A percentile compares a stretch with the other conserved stretches of the same genome.
Evolutionary conservation across 2,888 invertebrate genomes (phyloP).

Genomic region (Lathronympha strigana): DNA sequence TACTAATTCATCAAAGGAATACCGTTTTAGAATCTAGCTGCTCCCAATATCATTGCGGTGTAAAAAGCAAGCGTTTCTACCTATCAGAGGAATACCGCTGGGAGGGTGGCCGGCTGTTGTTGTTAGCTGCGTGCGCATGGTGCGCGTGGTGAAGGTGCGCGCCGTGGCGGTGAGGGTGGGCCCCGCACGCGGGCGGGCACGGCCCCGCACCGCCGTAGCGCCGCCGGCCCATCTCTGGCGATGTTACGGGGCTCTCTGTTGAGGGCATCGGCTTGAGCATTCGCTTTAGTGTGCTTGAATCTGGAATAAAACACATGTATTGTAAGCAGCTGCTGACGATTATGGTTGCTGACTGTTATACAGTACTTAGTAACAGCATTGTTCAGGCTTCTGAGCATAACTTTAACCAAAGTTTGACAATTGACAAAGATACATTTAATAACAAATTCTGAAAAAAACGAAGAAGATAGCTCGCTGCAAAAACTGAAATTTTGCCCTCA

Average conservation of each 20-base stretch:
- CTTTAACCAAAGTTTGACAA: too few species aligned
- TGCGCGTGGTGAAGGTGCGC: slow-evolving; percentile 82
- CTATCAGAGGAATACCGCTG: slow-evolving; percentile 87
- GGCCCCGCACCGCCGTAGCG: slow-evolving; percentile 85
- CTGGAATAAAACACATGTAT: slow-evolving; percentile 73
- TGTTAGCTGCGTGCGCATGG: slow-evolving; percentile 78
- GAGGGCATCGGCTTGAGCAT: slow-evolving; percentile 98
- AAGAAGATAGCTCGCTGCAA: too few species aligned
- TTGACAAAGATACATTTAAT: too few species aligned
- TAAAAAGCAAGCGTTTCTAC: slow-evolving; percentile 58
- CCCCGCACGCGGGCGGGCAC: slow-evolving; percentile 86
- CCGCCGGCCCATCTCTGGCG: slow-evolving; percentile 94
- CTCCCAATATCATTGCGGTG: background rate
- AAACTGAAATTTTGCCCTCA: too few species aligned
- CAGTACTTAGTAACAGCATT: background rate
- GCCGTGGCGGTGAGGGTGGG: slow-evolving; percentile 83
- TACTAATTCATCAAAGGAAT: background rate
- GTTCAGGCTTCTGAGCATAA: background rate
- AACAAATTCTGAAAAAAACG: too few species aligned
- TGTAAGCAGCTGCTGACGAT: background rate
- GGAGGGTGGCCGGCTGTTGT: slow-evolving; percentile 87
- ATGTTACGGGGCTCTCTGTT: slow-evolving; percentile 94
- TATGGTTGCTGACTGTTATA: background rate
- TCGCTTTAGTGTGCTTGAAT: slow-evolving; percentile 94
- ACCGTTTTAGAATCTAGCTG: background rate